A percentile compares a stretch with the other conserved stretches of the same genome.
These are phyloP conservation scores for Nibea coibor DNA, from an alignment of 2,113 vertebrate species.

Conservation along the genomic window DNA sequence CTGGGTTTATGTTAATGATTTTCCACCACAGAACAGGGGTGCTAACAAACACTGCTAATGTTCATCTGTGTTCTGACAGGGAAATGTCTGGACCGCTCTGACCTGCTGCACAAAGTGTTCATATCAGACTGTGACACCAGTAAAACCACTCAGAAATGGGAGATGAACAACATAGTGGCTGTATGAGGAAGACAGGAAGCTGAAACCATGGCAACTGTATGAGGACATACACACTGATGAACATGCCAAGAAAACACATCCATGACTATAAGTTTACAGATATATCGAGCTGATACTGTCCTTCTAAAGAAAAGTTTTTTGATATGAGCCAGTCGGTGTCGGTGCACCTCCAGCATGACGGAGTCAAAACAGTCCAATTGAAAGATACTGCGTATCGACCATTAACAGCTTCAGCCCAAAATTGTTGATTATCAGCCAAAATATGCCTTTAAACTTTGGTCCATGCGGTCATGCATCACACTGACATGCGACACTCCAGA, in stretches of 20 bases:
- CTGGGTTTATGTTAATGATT: neutral
- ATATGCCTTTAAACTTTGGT: neutral
- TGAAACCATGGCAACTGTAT: conserved; percentile 88
- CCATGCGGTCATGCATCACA: neutral
- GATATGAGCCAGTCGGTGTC: conserved; percentile 16
- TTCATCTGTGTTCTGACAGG: conserved; percentile 67
- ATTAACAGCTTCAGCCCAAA: neutral
- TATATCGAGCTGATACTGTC: conserved; percentile 12
- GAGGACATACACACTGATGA: conserved; percentile 70
- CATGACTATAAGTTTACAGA: conserved; percentile 23
- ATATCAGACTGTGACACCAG: conserved; percentile 91
- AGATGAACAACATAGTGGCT: conserved; percentile 97
- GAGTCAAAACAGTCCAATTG: neutral
- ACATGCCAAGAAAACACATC: conserved; percentile 16
- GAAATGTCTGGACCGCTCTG: conserved; percentile 96
- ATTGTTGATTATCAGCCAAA: conserved; percentile 9
- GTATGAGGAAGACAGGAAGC: conserved; percentile 86
- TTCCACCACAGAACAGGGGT: too few species aligned
- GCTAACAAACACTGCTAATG: neutral
- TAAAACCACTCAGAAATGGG: conserved; percentile 95
- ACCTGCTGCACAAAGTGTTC: conserved; percentile 95
- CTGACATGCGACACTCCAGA: conserved; percentile 12
- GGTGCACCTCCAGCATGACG: neutral
- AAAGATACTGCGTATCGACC: conserved; percentile 5
- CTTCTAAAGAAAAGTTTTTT: neutral